Evolutionary conservation across 2,888 invertebrate species (phyloP).

Genomic region (Lomographa bimaculata): DNA sequence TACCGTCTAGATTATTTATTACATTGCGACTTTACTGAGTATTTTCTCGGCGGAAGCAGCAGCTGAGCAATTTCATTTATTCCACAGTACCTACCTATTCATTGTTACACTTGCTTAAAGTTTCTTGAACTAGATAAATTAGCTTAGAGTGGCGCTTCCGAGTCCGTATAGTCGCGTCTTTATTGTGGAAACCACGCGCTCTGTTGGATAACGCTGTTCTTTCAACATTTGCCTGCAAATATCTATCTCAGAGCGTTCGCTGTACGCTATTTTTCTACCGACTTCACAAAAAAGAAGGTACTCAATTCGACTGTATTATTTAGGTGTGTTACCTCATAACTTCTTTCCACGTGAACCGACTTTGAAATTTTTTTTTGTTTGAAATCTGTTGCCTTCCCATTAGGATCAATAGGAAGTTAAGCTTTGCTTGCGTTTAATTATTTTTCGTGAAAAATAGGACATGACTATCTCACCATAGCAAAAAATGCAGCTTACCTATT

Average conservation of each 20-base stretch:
- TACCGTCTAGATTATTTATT: slow-evolving; percentile 21
- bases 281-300: too few species aligned
- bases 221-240: slow-evolving; percentile 1
- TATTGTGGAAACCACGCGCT: slow-evolving; percentile 27
- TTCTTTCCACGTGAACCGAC: too few species aligned
- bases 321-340: too few species aligned
- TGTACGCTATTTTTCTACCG: too few species aligned
- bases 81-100: slow-evolving; percentile 46
- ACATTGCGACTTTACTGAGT: slow-evolving; percentile 34
- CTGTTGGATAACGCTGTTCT: slow-evolving; percentile 2
- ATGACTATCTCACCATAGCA: too few species aligned
- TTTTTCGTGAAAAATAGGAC: too few species aligned
- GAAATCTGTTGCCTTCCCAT: too few species aligned
- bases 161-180: slow-evolving; percentile 23
- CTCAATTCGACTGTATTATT: too few species aligned
- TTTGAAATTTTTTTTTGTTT: too few species aligned
- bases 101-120: slow-evolving; percentile 46
- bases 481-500: too few species aligned
- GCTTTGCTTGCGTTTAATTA: too few species aligned
- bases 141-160: slow-evolving; percentile 31
- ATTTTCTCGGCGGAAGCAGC: slow-evolving; percentile 40
- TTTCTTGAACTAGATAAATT: slow-evolving; percentile 50
- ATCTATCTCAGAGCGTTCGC: background rate
- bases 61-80: slow-evolving; percentile 61
- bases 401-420: too few species aligned